Evolutionary conservation across 1,140 invertebrate genomes (phyloP).

Genomic region (Galendromus occidentalis): DNA sequence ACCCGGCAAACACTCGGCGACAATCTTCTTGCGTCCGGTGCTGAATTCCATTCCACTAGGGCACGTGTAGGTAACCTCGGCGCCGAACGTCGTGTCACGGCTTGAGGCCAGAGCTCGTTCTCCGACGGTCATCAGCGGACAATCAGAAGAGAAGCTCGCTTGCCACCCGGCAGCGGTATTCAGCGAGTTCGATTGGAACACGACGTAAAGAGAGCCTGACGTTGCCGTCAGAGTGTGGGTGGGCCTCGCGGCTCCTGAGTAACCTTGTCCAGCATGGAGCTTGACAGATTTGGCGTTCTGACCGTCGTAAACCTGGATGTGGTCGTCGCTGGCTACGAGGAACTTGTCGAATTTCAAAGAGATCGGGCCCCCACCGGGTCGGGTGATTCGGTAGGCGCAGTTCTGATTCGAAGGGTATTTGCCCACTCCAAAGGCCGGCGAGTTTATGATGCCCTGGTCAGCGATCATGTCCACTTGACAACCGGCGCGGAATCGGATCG

Average conservation of each 20-base stretch:
- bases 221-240: constrained; percentile 74
- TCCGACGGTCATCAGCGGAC: constrained; percentile 59
- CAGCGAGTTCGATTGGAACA: constrained; percentile 68
- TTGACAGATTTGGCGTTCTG: constrained; percentile 50
- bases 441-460: constrained; percentile 58
- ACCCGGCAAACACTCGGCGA: constrained; percentile 61
- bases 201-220: constrained; percentile 68
- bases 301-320: constrained; percentile 74
- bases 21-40: constrained; percentile 57
- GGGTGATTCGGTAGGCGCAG: constrained; percentile 65
- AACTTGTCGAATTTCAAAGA: constrained; percentile 71
- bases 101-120: constrained; percentile 67
- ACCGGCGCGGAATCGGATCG: constrained; percentile 58
- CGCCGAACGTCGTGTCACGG: constrained; percentile 75
- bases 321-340: constrained; percentile 61
- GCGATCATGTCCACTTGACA: constrained; percentile 44
- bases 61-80: constrained; percentile 68
- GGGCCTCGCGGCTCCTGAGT: constrained; percentile 52
- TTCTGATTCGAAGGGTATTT: constrained; percentile 80
- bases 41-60: constrained; percentile 83
- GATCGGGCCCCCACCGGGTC: constrained; percentile 52
- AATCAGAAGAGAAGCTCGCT: constrained; percentile 67
- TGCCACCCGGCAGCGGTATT: constrained; percentile 64
- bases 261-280: constrained; percentile 69
- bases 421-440: constrained; percentile 59